A percentile compares a stretch with the other conserved stretches of the same genome.
phyloP scores from a whole-genome alignment of 2,797 vertebrate species.

The Micrastur ruficollis region DNA sequence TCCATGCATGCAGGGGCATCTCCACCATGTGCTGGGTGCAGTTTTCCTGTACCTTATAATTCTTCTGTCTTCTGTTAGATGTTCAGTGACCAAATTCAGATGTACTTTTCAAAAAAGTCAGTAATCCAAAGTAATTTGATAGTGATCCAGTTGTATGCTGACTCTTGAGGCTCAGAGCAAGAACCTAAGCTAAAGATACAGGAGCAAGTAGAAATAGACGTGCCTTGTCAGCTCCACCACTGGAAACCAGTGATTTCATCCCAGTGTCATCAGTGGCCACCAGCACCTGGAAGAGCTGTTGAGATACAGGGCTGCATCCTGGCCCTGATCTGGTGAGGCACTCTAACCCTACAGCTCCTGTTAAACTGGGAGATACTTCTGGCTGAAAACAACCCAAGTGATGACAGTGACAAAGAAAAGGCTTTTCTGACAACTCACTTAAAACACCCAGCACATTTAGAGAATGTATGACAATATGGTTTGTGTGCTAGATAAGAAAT shows the following conservation, averaged over 20 bases:
- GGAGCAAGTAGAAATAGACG: background rate
- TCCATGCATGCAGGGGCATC: background rate
- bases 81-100: background rate
- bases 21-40: fast-evolving
- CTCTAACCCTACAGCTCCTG: background rate
- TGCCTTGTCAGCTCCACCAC: background rate
- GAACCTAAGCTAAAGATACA: background rate
- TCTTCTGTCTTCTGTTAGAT: background rate
- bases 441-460: background rate
- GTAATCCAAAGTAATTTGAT: background rate
- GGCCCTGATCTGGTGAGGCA: background rate
- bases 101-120: background rate
- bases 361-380: background rate
- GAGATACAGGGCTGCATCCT: background rate
- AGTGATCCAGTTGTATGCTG: background rate
- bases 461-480: background rate
- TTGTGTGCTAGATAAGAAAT: background rate
- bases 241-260: background rate
- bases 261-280: background rate
- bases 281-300: background rate
- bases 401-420: background rate
- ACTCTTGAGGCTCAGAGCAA: background rate
- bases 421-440: background rate
- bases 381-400: background rate
- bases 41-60: background rate